Base-by-base conservation (phyloP, 2,797 vertebrate genomes). In the Numenius phaeopus region DNA sequence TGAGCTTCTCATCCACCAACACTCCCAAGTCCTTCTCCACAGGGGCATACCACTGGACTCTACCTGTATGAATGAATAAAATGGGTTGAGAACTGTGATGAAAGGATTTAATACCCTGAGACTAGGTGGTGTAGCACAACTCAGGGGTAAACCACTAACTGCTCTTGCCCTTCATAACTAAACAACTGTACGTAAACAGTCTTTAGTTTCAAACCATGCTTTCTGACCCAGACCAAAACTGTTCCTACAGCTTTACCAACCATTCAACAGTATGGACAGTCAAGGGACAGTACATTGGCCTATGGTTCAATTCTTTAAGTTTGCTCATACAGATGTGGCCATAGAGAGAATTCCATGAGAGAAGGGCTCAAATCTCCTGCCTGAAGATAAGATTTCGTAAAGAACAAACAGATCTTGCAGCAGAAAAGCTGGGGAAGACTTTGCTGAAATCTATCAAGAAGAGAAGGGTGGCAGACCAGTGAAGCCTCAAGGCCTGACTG, bases 61-160 rank as follows among this genome's bases (percentile, higher is more conserved):
- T 21, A 29, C 22, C 13, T 70, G 14, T 30, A 70, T 2, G 1
- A 66, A 32, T n/a, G 2, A 59, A 64, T 59, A 44, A 86, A 61
- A 44, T 57, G 15, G 61, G 1, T 24, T 75, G 50, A n/a, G 59
- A 95, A 64, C 11, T 40, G 29, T 54, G 19, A n/a, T 2, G 1
- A 54, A 83, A 75, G 11, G 6, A 5, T 59, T 91, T 93, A 2
- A 0, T 14, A 67, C 22, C 26, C 34, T 66, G 37, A 72, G 21
- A 42, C 7, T 34, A 73, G 34, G 34, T 12, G 8, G 3, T n/a
- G 26, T 7, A 29, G 58, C 14, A 37, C 22, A 58, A 19, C 14
- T 49, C 0, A 0, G 24, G 20, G 20, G 10, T 3, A 19, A 40
- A 23, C 14, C 12, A 39, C 4, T 23, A 62, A 14, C 19, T 30